Evolutionary conservation across 2,888 invertebrate genomes (phyloP), one percentile per base, ranked within the genome.

Genomic region (Euclidia mi): DNA sequence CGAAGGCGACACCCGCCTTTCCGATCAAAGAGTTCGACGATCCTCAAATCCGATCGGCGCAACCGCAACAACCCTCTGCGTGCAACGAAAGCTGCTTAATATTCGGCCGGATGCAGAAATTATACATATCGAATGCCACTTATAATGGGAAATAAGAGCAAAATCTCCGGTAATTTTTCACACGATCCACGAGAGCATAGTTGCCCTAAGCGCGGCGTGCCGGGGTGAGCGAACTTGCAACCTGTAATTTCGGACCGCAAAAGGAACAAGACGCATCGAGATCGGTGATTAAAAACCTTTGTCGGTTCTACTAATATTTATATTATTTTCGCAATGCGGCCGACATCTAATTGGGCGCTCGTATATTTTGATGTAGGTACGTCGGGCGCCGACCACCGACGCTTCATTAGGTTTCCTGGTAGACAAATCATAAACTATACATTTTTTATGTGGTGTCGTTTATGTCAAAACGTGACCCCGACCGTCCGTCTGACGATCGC

Each of bases 271-370:
- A 92, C 84, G 86, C 84, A 89, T 87, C 84, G 85, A 86, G 92
- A 94, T 94, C 87, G 90, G 92, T 93, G 94, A 94, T 94, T 94
- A 94, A 93, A 93, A 94, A 92, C 93, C 93, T 94, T 94, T 94
- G 94, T 94, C 94, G 94, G 94, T 92, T 94, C 94, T 94, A 94
- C 94, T 94, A 94, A 94, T 94, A 94, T 94, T 94, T 94, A 94
- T 94, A 94, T 84, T 84, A 84, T 94, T 93, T 92, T 93, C 90
- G 91, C 92, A 88, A 91, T 90, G 88, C 89, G 92, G 78, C 88
- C 92, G 91, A 92, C 92, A 92, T 94, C 92, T 94, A 94, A 94
- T 94, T 93, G 94, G 93, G 76, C 78, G 87, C 82, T 86, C 87
- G 85, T 87, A 88, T 87, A 81, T 89, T 71, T 83, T 90, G 88